Evolutionary conservation across 2,113 vertebrate genomes (phyloP).

Genomic region (Albula goreensis): DNA sequence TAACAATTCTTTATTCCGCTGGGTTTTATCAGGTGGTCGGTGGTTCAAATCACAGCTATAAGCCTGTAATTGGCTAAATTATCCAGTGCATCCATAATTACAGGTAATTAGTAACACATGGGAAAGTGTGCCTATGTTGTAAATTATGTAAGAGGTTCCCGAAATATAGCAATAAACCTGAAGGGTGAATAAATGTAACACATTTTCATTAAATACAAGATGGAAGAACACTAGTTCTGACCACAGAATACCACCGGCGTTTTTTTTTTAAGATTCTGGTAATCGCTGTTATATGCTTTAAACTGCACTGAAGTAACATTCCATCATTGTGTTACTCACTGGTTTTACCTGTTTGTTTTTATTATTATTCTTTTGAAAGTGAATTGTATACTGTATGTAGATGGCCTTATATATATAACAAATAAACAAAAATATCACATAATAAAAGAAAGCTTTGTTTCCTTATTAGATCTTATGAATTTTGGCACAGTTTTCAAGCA

Average conservation of each 20-base stretch:
- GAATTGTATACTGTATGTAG: not conserved
- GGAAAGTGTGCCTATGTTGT: not conserved
- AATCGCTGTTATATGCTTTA: no score
- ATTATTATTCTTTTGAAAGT: not conserved
- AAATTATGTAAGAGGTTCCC: not conserved
- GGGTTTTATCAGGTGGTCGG: not conserved
- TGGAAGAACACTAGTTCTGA: not conserved
- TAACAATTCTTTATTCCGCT: not conserved
- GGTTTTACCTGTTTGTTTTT: not conserved
- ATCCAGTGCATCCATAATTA: not conserved
- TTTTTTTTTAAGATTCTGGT: not conserved
- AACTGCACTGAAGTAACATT: no score
- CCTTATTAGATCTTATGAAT: not conserved
- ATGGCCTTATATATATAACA: not conserved
- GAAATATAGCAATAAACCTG: not conserved
- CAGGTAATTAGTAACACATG: not conserved
- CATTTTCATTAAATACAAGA: not conserved
- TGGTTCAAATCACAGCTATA: not conserved
- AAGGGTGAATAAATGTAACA: not conserved
- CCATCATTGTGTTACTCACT: not conserved
- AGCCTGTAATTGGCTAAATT: not conserved
- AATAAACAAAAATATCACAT: not conserved
- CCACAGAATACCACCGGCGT: not conserved
- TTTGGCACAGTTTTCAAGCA: not conserved
- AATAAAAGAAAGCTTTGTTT: not conserved